Evolutionary conservation across 2,888 invertebrate species (phyloP).

Genomic region (Alloscopus bannaensis): DNA sequence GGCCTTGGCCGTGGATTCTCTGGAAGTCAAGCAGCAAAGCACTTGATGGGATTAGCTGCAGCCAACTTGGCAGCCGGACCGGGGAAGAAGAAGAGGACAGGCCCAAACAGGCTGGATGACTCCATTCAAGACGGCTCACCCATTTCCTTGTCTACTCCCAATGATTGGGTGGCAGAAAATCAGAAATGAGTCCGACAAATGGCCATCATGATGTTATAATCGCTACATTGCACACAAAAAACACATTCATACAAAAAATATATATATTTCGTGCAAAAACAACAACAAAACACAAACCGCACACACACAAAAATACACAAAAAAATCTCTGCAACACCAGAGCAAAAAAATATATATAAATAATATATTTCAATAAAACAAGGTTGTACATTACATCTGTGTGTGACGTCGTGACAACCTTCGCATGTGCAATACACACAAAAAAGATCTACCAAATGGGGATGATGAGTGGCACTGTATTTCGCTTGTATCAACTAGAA

Average conservation of each 20-base stretch:
- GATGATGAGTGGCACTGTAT: no score
- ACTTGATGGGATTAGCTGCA: slow-evolving; percentile 93
- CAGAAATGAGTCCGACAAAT: slow-evolving; percentile 57
- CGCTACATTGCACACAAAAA: neutral
- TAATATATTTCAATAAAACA: no score
- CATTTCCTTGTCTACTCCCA: slow-evolving; percentile 53
- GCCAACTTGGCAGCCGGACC: slow-evolving; percentile 82
- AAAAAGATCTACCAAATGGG: no score
- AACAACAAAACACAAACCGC: neutral
- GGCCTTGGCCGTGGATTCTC: slow-evolving; percentile 92
- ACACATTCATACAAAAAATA: neutral
- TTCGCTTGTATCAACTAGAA: no score
- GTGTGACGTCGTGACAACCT: no score
- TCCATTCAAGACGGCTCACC: slow-evolving; percentile 50
- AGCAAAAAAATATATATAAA: neutral
- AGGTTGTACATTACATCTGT: no score
- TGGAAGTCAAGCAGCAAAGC: slow-evolving; percentile 92
- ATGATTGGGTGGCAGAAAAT: slow-evolving; percentile 68
- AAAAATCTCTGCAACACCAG: neutral
- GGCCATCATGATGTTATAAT: neutral
- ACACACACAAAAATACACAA: neutral
- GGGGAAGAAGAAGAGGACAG: slow-evolving; percentile 72
- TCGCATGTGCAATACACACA: no score
- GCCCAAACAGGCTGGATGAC: slow-evolving; percentile 38
- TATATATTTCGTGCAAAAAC: neutral